Evolutionary conservation across 2,113 vertebrate species (phyloP), one percentile per base, ranked within the genome.

Genomic region (Chaetura pelagica): DNA sequence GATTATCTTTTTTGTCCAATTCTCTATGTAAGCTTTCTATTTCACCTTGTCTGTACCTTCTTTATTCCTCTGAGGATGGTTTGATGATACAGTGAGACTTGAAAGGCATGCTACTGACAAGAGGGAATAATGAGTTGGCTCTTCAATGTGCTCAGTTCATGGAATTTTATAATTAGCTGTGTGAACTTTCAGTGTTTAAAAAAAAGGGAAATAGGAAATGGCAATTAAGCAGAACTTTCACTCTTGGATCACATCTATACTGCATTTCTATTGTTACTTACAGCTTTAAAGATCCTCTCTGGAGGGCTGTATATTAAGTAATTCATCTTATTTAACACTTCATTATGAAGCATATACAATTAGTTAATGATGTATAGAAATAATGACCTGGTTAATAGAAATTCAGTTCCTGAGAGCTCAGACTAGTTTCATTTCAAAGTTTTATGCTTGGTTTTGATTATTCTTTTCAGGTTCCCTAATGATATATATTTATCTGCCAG

Each of bases 291-390:
- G 38, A 12, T 11, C 74, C 52, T 94, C 88, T 91, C 85, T 57
- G 57, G 79, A 96, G 90, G 48, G 35, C 73, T 93, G 10, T 68
- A 0, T 48, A 18, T 92, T 77, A 77, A 93, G 38, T 66, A 88
- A 86, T 90, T 90, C 4, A 57, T 90, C 87, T 93, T 90, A 23
- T 79, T 90, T 92, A 92, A 81, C 48, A 30, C 62, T 87, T 87
- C 9, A 11, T 48, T 81, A 83, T 81, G 85, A 93, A 86, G 69
- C 0, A 0, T 3, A 1, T 66, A 52, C 30, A 61, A 26, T 85
- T 93, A 80, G 86, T 89, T 4, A 83, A 49, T 6, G 9, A 44
- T 0, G 0, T 93, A 75, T 44, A 52, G 83, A 86, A 87, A 84
- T 84, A 78, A 81, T 24, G 54, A 58, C 35, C 44, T 78, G 48